These are phyloP conservation scores for Thelaira solivaga DNA, from an alignment of 2,888 invertebrate genomes.

Conservation along the genomic window DNA sequence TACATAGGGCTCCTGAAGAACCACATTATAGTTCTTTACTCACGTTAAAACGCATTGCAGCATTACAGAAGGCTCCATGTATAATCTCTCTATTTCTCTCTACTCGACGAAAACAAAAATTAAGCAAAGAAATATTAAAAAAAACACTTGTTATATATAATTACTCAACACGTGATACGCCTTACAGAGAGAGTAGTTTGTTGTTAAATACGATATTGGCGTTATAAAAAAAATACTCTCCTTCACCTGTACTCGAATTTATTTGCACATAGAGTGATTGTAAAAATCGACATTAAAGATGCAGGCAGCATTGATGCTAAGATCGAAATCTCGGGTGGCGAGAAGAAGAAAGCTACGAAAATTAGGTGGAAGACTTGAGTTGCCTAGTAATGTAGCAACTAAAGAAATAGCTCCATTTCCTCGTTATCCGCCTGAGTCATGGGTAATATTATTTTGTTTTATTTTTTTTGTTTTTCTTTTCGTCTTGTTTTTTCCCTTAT, in stretches of 20 bases:
- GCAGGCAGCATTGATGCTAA: constrained; percentile 95
- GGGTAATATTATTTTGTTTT: constrained; percentile 78
- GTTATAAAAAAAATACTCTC: constrained; percentile 25
- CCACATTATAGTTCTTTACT: constrained; percentile 56
- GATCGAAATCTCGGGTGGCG: constrained; percentile 91
- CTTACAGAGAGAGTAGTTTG: constrained; percentile 31
- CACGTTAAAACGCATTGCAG: constrained; percentile 14
- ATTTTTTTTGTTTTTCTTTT: background rate
- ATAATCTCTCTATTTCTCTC: constrained; percentile 17
- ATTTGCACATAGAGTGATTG: constrained; percentile 59
- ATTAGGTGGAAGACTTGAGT: constrained; percentile 86
- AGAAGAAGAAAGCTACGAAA: constrained; percentile 86
- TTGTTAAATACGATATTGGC: constrained; percentile 35
- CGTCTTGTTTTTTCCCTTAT: constrained; percentile 4
- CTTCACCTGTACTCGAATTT: constrained; percentile 45
- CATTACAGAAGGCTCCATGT: constrained; percentile 33
- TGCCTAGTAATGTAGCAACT: constrained; percentile 92
- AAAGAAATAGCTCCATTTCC: constrained; percentile 92
- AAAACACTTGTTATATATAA: background rate
- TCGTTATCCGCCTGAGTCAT: constrained; percentile 89
- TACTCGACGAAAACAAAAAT: background rate
- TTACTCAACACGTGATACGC: constrained; percentile 27
- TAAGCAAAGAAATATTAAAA: background rate
- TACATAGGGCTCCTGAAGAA: constrained; percentile 73
- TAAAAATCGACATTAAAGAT: constrained; percentile 78